phyloP scores from a whole-genome alignment of 2,113 vertebrate genomes.

The Hippoglossus stenolepis region DNA sequence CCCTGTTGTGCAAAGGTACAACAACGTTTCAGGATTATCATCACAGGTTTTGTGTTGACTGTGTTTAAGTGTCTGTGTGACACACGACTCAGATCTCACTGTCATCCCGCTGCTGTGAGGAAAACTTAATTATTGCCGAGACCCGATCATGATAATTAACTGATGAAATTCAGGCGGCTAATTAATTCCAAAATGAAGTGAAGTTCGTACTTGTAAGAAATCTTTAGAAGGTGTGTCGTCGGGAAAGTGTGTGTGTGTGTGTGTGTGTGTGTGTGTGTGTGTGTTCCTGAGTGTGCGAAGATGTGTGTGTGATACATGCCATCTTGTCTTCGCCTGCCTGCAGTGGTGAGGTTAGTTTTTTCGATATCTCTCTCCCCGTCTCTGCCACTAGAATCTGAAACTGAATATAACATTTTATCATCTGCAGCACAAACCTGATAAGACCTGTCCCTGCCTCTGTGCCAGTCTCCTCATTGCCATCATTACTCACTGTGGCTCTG shows the following conservation, averaged over 20 bases:
- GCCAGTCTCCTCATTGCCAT: conserved; percentile 72
- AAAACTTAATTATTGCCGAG: conserved; percentile 65
- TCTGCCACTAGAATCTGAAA: conserved; percentile 62
- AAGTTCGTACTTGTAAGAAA: conserved; percentile 44
- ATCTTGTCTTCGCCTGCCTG: conserved; percentile 44
- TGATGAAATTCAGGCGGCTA: conserved; percentile 53
- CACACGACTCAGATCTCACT: conserved; percentile 5
- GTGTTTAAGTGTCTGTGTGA: conserved; percentile 14
- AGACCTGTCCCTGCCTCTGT: conserved; percentile 66
- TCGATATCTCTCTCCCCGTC: conserved; percentile 58
- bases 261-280: conserved; percentile 9
- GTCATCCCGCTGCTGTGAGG: conserved; percentile 25
- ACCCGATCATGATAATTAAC: conserved; percentile 63
- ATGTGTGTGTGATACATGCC: conserved; percentile 41
- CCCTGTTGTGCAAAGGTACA: neutral
- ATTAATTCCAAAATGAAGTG: conserved; percentile 60
- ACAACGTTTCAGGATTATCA: neutral
- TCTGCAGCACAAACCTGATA: conserved; percentile 68
- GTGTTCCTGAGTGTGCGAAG: neutral
- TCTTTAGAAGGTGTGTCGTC: conserved; percentile 35
- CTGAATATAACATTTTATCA: conserved; percentile 71
- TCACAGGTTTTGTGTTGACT: conserved; percentile 8
- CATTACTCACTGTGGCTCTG: conserved; percentile 74
- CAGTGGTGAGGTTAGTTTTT: conserved; percentile 55
- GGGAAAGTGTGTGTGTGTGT: conserved; percentile 24